phyloP scores from a whole-genome alignment of 92 coral and sea anemone genomes.

The Pocillopora grandis region DNA sequence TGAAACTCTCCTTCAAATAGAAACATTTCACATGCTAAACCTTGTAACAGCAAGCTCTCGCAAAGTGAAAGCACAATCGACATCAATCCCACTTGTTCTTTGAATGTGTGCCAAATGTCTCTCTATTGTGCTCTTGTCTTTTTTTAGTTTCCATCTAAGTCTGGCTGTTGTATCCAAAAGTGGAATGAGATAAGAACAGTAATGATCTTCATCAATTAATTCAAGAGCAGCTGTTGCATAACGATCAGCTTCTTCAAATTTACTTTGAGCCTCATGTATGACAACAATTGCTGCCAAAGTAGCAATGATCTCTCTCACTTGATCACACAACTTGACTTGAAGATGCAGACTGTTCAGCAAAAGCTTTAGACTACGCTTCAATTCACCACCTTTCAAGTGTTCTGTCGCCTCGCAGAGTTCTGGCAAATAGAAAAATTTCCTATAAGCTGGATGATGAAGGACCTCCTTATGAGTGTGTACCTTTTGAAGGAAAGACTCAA shows the following conservation, averaged over 20 bases:
- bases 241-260: constrained; percentile 78
- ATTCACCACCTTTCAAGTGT: constrained; percentile 86
- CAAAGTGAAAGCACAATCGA: constrained; percentile 74
- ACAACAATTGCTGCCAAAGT: constrained; percentile 88
- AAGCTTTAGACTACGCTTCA: constrained; percentile 69
- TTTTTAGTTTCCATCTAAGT: constrained; percentile 69
- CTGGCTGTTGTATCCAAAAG: constrained; percentile 71
- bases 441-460: constrained; percentile 67
- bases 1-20: not conserved
- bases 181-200: constrained; percentile 76
- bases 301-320: constrained; percentile 75
- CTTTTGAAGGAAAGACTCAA: constrained; percentile 69
- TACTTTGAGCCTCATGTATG: constrained; percentile 72
- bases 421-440: constrained; percentile 87
- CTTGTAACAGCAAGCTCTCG: constrained; percentile 85
- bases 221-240: constrained; percentile 87
- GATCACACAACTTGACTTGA: constrained; percentile 90
- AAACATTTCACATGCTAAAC: constrained; percentile 30
- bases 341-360: constrained; percentile 89
- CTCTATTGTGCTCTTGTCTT: constrained; percentile 65
- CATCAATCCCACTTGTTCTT: constrained; percentile 70
- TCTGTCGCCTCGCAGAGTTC: constrained; percentile 78
- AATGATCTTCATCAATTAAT: constrained; percentile 58
- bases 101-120: constrained; percentile 60
- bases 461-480: constrained; percentile 59